Percentiles rank a stretch among this genome's conserved stretches.
Evolutionary conservation across 1,140 invertebrate species (phyloP).

Genomic region (Araneus ventricosus): DNA sequence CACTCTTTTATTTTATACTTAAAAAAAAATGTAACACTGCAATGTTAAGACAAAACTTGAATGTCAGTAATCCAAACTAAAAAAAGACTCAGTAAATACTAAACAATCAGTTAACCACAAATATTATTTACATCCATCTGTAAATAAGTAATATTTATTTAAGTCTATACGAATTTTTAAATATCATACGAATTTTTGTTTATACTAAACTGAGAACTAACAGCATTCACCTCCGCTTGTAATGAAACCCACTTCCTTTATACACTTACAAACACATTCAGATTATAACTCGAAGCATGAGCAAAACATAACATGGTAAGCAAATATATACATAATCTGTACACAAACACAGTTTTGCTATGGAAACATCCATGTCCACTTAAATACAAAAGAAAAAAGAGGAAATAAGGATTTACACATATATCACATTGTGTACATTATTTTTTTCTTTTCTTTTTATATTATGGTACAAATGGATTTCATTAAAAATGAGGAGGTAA

Average conservation of each 20-base stretch:
- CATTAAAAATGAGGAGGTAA: conserved; percentile 40
- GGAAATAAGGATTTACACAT: conserved; percentile 7
- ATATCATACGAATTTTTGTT: conserved; percentile 43
- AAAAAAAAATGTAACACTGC: not conserved
- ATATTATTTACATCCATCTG: conserved; percentile 19
- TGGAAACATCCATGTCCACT: conserved; percentile 12
- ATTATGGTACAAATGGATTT: conserved; percentile 49
- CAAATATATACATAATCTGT: conserved; percentile 69
- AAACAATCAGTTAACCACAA: conserved; percentile 5
- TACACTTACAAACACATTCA: conserved; percentile 45
- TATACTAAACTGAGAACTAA: conserved; percentile 57
- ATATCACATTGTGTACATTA: conserved; percentile 41
- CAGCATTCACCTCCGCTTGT: conserved; percentile 55
- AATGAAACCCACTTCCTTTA: conserved; percentile 62
- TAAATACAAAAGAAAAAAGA: not conserved
- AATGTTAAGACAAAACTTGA: not conserved
- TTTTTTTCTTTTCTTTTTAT: not conserved
- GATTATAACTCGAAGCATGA: conserved; percentile 28
- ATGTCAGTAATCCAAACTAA: not conserved
- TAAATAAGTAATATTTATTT: conserved; percentile 73
- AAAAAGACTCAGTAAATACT: not conserved
- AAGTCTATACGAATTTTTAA: conserved; percentile 66
- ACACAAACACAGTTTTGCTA: conserved; percentile 45
- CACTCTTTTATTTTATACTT: conserved; percentile 20
- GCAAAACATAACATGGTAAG: conserved; percentile 46